Evolutionary conservation across 1,140 invertebrate genomes (phyloP), one percentile per base, ranked within the genome.

Genomic region (Mycetomoellerius zeteki): DNA sequence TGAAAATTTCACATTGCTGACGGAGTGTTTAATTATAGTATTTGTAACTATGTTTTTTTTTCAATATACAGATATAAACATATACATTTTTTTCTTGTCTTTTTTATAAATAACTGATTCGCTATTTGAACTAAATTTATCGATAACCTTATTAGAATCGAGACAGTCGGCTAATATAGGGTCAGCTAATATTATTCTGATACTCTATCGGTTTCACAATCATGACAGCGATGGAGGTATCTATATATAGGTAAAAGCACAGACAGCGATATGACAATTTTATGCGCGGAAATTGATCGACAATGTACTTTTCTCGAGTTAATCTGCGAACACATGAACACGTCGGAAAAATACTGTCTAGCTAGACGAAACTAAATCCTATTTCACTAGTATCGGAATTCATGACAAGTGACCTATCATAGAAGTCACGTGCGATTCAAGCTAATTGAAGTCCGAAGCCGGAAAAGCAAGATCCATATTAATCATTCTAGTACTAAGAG

Each of bases 341-440:
- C 78, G 33, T 30, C 12, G 52, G 24, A 73, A 73, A 82, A 47
- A 33, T 27, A 30, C 10, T 24, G 33, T 16, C 50, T 16, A 24
- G 24, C 24, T 47, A 14, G 50, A 82, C 12, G 10, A 82, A 58
- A 56, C 7, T 43, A 43, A 43, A 43, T 43, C n/a, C 69, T 75
- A 43, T 84, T 84, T 84, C 47, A 73, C 52, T 73, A 33, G 60
- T 60, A 82, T 6, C 33, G 24, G 24, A 82, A 73, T 5, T 14
- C 27, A 37, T 10, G 14, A n/a, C 50, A 24, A 69, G 21, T 64
- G 78, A n/a, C 2, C 50, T 50, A 43, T 84, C 19, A 56, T 24
- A 75, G 24, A n/a, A 84, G 54, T 73, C 80, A 84, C 80, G 54
- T 81, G 54, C 14, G 69, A 43, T 60, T 27, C 24, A 54, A 62